phyloP scores from a whole-genome alignment of 2,113 vertebrate genomes.

The Camelus dromedarius region DNA sequence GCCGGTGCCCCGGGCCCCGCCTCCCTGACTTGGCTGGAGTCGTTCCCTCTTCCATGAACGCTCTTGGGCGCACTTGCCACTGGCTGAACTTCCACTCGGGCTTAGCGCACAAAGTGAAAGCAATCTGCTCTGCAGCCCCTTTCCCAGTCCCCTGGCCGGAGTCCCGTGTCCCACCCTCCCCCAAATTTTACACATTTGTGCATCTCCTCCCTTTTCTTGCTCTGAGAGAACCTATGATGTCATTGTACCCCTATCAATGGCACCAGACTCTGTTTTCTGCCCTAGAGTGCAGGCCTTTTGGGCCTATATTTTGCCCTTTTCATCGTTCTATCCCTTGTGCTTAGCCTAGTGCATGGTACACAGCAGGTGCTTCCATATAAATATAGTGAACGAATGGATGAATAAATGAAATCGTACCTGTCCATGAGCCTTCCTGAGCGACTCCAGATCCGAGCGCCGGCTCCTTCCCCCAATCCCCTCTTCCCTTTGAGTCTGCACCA shows the following conservation, averaged over 20 bases:
- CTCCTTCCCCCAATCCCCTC: background rate
- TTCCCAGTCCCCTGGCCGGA: no score
- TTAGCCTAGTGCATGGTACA: accelerated
- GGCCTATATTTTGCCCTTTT: background rate
- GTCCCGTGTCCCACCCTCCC: background rate
- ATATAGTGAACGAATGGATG: background rate
- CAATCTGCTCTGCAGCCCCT: background rate
- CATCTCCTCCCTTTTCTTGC: background rate
- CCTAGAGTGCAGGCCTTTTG: background rate
- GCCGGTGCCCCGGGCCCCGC: background rate
- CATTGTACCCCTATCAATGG: background rate
- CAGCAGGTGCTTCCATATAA: background rate
- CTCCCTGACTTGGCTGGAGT: background rate
- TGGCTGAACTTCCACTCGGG: background rate
- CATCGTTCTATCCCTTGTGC: background rate
- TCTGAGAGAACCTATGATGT: accelerated
- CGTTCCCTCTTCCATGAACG: accelerated
- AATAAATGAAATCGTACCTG: no score
- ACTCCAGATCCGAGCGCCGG: background rate
- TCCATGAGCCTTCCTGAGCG: background rate
- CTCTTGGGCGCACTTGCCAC: background rate
- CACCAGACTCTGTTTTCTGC: background rate
- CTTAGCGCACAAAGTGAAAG: background rate
- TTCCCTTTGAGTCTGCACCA: background rate
- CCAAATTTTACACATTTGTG: no score